Percentiles rank a stretch among this genome's conserved stretches.
Evolutionary conservation across 1,140 invertebrate genomes (phyloP).

Genomic region (Leptinotarsa defecta): DNA sequence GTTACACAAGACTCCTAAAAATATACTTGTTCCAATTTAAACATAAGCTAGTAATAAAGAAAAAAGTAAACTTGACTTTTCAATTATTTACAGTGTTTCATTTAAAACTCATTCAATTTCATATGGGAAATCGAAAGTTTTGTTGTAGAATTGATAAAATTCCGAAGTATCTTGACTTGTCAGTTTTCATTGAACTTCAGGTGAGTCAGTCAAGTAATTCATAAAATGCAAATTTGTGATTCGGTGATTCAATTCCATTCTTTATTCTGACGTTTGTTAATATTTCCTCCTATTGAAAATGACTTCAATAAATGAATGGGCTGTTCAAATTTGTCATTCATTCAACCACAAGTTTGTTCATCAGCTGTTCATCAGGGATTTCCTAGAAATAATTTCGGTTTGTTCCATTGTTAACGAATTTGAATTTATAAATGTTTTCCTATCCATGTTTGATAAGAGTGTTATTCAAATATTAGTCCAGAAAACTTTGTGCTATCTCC

Average conservation of each 20-base stretch:
- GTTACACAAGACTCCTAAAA: too few relatives aligned
- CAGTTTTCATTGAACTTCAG: neutral
- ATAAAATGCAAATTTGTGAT: neutral
- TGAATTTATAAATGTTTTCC: neutral
- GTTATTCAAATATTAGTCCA: constrained; percentile 3
- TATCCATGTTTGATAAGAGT: neutral
- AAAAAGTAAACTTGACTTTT: too few relatives aligned
- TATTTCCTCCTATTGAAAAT: constrained; percentile 3
- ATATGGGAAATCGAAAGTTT: too few relatives aligned
- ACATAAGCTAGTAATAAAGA: too few relatives aligned
- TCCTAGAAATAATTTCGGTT: neutral
- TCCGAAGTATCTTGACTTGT: too few relatives aligned
- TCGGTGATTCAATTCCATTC: neutral
- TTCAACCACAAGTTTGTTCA: neutral
- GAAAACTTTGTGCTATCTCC: neutral
- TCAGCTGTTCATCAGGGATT: neutral
- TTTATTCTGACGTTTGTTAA: neutral
- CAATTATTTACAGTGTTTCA: too few relatives aligned
- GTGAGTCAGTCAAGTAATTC: neutral
- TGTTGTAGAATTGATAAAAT: too few relatives aligned
- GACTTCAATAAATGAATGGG: neutral
- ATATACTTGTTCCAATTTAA: too few relatives aligned
- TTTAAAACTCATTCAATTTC: too few relatives aligned
- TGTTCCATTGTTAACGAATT: constrained; percentile 4
- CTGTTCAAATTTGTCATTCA: neutral